A percentile compares a stretch with the other conserved stretches of the same genome.
Conservation (phyloP, 2,888 invertebrate genomes). For the Antheraea yamamai region DNA sequence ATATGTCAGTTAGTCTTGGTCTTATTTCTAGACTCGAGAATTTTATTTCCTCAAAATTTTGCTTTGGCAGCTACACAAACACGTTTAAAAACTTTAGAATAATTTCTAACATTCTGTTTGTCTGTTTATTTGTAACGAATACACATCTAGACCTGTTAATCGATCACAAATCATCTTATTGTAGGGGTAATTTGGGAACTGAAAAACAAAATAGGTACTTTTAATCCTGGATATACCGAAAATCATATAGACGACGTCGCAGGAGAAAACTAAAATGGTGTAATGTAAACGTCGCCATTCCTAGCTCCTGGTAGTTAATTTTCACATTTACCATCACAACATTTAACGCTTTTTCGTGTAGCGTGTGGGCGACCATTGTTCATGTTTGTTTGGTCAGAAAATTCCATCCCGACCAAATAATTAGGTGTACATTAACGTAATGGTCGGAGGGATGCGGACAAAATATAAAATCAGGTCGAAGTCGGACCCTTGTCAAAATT, state of each 20-base stretch:
- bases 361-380: conserved; percentile 17
- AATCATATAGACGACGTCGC: not conserved
- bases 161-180: too few relatives aligned
- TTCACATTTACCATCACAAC: conserved; percentile 14
- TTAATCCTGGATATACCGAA: not conserved
- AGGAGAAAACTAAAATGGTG: not conserved
- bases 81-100: too few relatives aligned
- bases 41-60: too few relatives aligned
- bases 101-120: too few relatives aligned
- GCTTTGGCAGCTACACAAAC: too few relatives aligned
- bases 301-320: conserved; percentile 1
- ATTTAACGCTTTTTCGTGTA: conserved; percentile 13
- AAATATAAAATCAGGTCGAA: conserved; percentile 17
- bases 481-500: conserved; percentile 6
- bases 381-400: conserved; percentile 18
- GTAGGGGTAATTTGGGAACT: too few relatives aligned
- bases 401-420: conserved; percentile 18
- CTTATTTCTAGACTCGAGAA: too few relatives aligned
- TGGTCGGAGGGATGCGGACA: conserved; percentile 19
- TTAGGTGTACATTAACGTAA: conserved; percentile 16
- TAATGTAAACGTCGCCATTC: not conserved
- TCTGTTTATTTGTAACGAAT: too few relatives aligned
- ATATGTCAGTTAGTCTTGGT: too few relatives aligned
- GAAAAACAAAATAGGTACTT: too few relatives aligned
- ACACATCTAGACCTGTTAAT: too few relatives aligned